Evolutionary conservation across 1,140 invertebrate genomes (phyloP).

Genomic region (Augochlora pura): DNA sequence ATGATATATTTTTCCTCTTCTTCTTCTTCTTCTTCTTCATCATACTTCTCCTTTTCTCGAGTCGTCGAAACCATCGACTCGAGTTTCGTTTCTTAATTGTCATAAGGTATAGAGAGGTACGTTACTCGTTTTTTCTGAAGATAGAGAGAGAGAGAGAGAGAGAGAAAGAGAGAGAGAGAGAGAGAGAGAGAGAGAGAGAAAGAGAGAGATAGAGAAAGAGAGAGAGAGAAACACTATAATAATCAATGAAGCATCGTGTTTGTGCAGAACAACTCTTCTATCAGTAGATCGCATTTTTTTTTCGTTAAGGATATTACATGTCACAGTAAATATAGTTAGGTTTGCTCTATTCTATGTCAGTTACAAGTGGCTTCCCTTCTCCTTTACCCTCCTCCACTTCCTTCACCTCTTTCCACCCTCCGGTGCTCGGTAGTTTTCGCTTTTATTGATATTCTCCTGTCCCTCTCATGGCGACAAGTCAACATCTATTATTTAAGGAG

Average conservation of each 20-base stretch:
- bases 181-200: slow-evolving; percentile 62
- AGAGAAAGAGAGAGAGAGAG: slow-evolving; percentile 60
- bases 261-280: slow-evolving; percentile 77
- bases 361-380: slow-evolving; percentile 63
- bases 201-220: slow-evolving; percentile 42
- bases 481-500: slow-evolving; percentile 72
- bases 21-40: background rate
- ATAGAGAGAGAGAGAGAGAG: slow-evolving; percentile 32
- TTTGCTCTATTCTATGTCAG: slow-evolving; percentile 73
- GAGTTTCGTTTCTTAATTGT: slow-evolving; percentile 44
- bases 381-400: slow-evolving; percentile 28
- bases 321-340: slow-evolving; percentile 77
- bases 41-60: background rate
- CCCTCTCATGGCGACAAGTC: slow-evolving; percentile 60
- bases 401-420: slow-evolving; percentile 9
- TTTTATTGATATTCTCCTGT: slow-evolving; percentile 16
- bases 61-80: slow-evolving; percentile 31
- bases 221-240: slow-evolving; percentile 73
- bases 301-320: slow-evolving; percentile 75
- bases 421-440: background rate
- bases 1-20: background rate
- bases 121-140: slow-evolving; percentile 42
- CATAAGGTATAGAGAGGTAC: slow-evolving; percentile 51
- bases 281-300: slow-evolving; percentile 66
- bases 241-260: slow-evolving; percentile 76